These are phyloP conservation scores for Corvus moneduloides DNA, from an alignment of 2,113 vertebrate genomes.

Conservation along the genomic window DNA sequence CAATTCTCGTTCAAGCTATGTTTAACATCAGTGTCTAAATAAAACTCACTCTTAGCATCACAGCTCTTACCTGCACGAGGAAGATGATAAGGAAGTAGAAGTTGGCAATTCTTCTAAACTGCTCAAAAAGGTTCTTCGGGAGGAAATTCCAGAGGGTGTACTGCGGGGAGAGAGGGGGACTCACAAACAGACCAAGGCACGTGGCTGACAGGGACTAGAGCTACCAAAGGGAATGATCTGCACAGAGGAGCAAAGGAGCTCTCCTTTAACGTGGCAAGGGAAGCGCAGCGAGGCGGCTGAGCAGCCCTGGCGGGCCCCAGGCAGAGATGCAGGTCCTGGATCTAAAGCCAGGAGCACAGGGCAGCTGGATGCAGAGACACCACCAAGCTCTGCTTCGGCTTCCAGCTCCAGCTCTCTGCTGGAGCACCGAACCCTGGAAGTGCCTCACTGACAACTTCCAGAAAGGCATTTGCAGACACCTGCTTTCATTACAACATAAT, in stretches of 20 bases:
- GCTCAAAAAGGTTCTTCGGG: conserved; percentile 98
- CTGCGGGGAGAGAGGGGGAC: conserved; percentile 65
- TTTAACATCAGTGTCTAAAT: not conserved
- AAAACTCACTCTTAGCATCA: not conserved
- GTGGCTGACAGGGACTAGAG: not conserved
- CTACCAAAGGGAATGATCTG: not conserved
- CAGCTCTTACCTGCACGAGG: conserved; percentile 90
- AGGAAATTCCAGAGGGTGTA: conserved; percentile 99
- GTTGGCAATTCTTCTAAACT: conserved; percentile 99
- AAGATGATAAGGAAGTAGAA: conserved; percentile 99
- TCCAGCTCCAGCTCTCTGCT: not conserved
- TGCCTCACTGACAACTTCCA: not conserved
- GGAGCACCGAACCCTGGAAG: no score
- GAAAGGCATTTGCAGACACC: not conserved
- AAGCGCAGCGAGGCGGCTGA: fast-evolving
- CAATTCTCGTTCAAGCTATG: not conserved
- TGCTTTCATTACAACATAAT: not conserved
- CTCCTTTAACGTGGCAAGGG: fast-evolving
- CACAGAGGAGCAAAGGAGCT: not conserved
- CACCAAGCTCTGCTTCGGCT: not conserved
- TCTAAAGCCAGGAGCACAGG: fast-evolving
- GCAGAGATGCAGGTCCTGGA: not conserved
- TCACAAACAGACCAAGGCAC: not conserved
- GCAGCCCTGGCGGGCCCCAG: not conserved
- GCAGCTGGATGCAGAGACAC: not conserved